Evolutionary conservation across 2,113 vertebrate species (phyloP).

Genomic region (Lates calcarifer): DNA sequence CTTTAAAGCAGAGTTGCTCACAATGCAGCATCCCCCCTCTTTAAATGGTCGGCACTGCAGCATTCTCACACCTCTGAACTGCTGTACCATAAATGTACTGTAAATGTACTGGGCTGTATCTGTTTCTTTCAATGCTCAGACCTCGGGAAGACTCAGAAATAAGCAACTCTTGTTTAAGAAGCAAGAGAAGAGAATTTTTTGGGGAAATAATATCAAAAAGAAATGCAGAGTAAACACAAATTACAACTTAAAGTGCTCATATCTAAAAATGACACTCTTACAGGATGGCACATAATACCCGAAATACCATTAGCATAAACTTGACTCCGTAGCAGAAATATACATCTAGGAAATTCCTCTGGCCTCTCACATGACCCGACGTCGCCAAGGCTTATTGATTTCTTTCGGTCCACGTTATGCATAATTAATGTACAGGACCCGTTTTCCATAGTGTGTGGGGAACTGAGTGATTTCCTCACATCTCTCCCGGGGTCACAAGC

Average conservation of each 20-base stretch:
- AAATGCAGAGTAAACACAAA: neutral
- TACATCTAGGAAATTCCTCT: conserved; percentile 48
- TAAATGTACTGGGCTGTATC: neutral
- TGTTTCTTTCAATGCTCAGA: neutral
- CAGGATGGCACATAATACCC: neutral
- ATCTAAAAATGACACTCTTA: neutral
- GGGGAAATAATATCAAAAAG: neutral
- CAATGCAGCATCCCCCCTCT: conserved; percentile 65
- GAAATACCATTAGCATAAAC: conserved; percentile 10
- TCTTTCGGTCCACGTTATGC: conserved; percentile 43
- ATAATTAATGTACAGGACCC: conserved; percentile 69
- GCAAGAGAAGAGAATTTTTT: neutral
- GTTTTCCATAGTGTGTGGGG: conserved; percentile 56
- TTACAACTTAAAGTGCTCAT: neutral
- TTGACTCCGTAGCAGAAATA: conserved; percentile 1
- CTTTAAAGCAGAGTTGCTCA: conserved; percentile 65
- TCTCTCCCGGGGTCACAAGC: conserved; percentile 13
- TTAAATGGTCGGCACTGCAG: conserved; percentile 67
- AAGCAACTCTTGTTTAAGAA: neutral
- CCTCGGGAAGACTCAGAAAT: neutral
- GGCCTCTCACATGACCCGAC: conserved; percentile 41
- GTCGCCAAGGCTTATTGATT: conserved; percentile 65
- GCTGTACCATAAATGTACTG: conserved; percentile 33
- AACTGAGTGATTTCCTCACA: conserved; percentile 46
- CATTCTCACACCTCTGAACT: conserved; percentile 59